Conservation (phyloP, 2,113 vertebrate genomes). For the Gopherus evgoodei region DNA sequence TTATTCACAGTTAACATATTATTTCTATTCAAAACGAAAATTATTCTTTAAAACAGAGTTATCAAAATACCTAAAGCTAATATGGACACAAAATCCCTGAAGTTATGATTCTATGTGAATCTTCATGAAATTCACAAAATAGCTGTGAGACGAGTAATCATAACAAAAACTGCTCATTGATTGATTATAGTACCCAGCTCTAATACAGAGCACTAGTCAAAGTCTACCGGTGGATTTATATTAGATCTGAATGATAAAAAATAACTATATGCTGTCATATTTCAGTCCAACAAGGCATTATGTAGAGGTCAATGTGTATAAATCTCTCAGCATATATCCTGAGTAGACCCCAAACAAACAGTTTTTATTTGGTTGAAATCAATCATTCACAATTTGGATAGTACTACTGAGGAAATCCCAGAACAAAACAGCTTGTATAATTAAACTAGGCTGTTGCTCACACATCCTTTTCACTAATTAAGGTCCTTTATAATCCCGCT, state of each 20-base stretch:
- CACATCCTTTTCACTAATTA: neutral
- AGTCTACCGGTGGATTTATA: neutral
- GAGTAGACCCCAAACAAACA: neutral
- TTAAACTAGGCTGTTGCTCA: neutral
- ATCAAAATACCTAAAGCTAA: neutral
- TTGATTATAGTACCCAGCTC: neutral
- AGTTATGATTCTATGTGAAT: neutral
- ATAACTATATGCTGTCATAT: neutral
- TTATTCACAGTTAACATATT: neutral
- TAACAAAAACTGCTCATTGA: neutral
- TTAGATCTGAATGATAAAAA: neutral
- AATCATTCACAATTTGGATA: neutral
- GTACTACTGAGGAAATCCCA: neutral
- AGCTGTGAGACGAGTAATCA: neutral
- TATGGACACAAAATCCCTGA: neutral
- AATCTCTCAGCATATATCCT: neutral
- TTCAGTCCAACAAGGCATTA: neutral
- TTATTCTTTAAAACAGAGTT: neutral
- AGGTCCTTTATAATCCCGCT: neutral
- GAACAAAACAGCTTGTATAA: neutral
- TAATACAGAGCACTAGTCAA: neutral
- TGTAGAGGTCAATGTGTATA: neutral
- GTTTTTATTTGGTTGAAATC: neutral
- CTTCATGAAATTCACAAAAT: neutral
- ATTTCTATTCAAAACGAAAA: neutral